These are phyloP conservation scores for Pheosia tremula DNA, from an alignment of 2,888 invertebrate genomes.

Conservation along the genomic window DNA sequence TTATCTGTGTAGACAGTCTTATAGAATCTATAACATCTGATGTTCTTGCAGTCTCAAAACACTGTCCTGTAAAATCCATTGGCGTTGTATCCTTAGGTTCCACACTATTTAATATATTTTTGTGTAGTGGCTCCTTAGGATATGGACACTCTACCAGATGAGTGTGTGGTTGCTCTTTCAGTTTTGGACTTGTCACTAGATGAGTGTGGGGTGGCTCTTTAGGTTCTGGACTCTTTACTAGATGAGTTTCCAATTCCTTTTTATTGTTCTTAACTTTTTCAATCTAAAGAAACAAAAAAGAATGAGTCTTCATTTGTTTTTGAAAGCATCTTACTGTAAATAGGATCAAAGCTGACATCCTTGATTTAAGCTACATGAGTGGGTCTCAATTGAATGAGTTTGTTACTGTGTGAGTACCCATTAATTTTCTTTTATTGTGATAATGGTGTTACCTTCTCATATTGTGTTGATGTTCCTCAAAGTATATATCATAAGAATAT, in stretches of 20 bases:
- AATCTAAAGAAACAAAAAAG: conserved; percentile 45
- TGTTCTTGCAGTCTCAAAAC: neutral
- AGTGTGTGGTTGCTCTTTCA: conserved; percentile 41
- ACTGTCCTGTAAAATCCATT: conserved; percentile 18
- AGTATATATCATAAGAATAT: no score
- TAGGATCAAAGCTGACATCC: no score
- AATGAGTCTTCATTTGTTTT: neutral
- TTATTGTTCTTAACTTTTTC: conserved; percentile 53
- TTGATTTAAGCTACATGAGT: no score
- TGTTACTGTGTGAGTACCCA: no score
- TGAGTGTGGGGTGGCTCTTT: conserved; percentile 26
- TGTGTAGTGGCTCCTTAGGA: conserved; percentile 41
- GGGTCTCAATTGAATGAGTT: no score
- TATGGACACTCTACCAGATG: conserved; percentile 43
- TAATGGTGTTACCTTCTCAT: no score
- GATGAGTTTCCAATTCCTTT: conserved; percentile 27
- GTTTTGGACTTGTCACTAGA: conserved; percentile 48
- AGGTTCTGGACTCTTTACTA: conserved; percentile 52
- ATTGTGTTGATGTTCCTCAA: no score
- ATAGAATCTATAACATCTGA: neutral
- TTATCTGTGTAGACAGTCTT: conserved; percentile 1
- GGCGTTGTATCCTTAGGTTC: conserved; percentile 54
- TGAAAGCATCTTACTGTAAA: no score
- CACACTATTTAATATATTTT: conserved; percentile 26
- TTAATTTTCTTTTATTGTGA: no score